A percentile compares a stretch with the other conserved stretches of the same genome.
phyloP scores from a whole-genome alignment of 2,888 invertebrate genomes.

The Augochlorella aurata region DNA sequence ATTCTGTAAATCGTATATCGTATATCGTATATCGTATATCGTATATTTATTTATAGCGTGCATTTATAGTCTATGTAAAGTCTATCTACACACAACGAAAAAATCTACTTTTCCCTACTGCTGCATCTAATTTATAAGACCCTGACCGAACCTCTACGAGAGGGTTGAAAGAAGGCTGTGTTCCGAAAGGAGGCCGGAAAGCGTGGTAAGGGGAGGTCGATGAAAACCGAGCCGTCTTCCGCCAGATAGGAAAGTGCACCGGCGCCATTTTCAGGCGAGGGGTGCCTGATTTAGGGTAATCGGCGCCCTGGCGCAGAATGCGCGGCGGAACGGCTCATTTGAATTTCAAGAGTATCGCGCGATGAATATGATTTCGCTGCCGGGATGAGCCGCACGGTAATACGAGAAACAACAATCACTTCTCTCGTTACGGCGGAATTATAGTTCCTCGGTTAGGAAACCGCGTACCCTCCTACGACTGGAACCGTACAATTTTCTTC shows the following conservation, averaged over 20 bases:
- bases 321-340: slow-evolving; percentile 38
- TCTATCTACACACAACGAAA: no score
- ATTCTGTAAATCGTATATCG: no score
- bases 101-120: no score
- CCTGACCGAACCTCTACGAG: no score
- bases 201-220: no score
- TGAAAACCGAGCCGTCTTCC: neutral
- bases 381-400: slow-evolving; percentile 19
- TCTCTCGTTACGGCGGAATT: slow-evolving; percentile 44
- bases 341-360: slow-evolving; percentile 47
- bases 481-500: slow-evolving; percentile 31
- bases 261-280: slow-evolving; percentile 26
- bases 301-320: slow-evolving; percentile 26
- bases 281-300: slow-evolving; percentile 40
- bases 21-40: no score
- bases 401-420: slow-evolving; percentile 41
- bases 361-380: slow-evolving; percentile 43
- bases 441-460: slow-evolving; percentile 10
- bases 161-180: no score
- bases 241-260: slow-evolving; percentile 1
- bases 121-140: no score
- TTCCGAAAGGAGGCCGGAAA: no score
- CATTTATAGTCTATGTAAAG: no score
- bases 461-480: neutral
- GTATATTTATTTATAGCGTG: no score